Percentiles rank a stretch among this genome's conserved stretches.
These are phyloP conservation scores for Parnassius smintheus DNA, from an alignment of 2,888 invertebrate species.

Conservation along the genomic window DNA sequence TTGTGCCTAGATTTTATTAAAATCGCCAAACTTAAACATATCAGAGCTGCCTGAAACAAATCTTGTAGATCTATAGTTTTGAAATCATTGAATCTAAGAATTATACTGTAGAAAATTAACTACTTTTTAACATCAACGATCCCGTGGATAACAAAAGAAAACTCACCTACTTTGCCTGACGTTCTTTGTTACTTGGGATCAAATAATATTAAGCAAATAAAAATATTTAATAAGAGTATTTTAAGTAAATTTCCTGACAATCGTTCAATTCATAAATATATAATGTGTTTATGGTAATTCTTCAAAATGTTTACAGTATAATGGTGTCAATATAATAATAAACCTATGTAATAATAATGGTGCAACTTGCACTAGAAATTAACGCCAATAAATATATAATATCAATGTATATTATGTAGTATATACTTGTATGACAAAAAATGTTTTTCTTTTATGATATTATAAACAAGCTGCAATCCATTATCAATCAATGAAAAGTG, in stretches of 20 bases:
- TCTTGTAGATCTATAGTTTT: no score
- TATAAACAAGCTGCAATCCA: no score
- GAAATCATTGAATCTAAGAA: no score
- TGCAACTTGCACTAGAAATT: not conserved
- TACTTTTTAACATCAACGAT: slow-evolving; percentile 11
- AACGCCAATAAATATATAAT: not conserved
- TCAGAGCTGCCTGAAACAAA: slow-evolving; percentile 53
- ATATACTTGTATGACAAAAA: no score
- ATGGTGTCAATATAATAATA: slow-evolving; percentile 2
- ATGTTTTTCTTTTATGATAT: no score
- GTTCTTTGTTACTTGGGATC: slow-evolving; percentile 39
- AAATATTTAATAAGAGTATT: slow-evolving; percentile 12
- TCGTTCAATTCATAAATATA: slow-evolving; percentile 1
- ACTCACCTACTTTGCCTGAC: slow-evolving; percentile 12
- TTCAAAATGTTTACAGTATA: slow-evolving; percentile 2
- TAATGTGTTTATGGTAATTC: not conserved
- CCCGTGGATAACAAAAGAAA: slow-evolving; percentile 13
- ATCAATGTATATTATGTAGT: no score
- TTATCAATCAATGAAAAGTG: no score
- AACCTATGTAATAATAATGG: no score
- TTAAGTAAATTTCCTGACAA: slow-evolving; percentile 8
- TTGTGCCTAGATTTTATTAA: slow-evolving; percentile 66
- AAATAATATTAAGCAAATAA: slow-evolving; percentile 33
- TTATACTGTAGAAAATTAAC: not conserved
- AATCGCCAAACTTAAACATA: slow-evolving; percentile 70